phyloP scores from a whole-genome alignment of 2,888 invertebrate species.

The Baronia brevicornis region DNA sequence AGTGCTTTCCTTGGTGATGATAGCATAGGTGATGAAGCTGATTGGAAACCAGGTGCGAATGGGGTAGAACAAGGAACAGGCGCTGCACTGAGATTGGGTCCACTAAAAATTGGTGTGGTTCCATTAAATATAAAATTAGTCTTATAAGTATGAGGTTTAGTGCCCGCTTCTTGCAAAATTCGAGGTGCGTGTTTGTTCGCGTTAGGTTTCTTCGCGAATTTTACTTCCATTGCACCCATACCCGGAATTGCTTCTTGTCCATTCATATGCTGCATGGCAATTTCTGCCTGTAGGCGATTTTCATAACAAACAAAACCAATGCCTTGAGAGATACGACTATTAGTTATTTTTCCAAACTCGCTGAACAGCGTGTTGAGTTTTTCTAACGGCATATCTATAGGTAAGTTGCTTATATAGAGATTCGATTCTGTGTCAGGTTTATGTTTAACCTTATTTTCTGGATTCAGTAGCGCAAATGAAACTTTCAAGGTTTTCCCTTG shows the following conservation, averaged over 20 bases:
- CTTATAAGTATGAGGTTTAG: slow-evolving; percentile 53
- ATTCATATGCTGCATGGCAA: slow-evolving; percentile 64
- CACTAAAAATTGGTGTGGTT: slow-evolving; percentile 52
- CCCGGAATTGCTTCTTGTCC: slow-evolving; percentile 61
- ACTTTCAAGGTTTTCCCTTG: slow-evolving; percentile 72
- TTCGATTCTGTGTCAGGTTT: slow-evolving; percentile 71
- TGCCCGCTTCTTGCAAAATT: slow-evolving; percentile 45
- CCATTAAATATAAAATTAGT: slow-evolving; percentile 60
- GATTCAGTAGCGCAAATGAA: slow-evolving; percentile 70
- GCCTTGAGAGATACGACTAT: slow-evolving; percentile 69
- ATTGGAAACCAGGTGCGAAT: slow-evolving; percentile 59
- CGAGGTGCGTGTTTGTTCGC: slow-evolving; percentile 58
- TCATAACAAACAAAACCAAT: slow-evolving; percentile 72
- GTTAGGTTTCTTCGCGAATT: slow-evolving; percentile 70
- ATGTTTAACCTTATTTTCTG: slow-evolving; percentile 69
- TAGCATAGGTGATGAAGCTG: slow-evolving; percentile 62
- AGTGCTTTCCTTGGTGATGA: slow-evolving; percentile 70
- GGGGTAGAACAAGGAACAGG: slow-evolving; percentile 56
- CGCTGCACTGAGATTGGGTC: slow-evolving; percentile 50
- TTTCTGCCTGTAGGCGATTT: slow-evolving; percentile 61
- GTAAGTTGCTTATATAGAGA: slow-evolving; percentile 70
- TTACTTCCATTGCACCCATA: slow-evolving; percentile 62
- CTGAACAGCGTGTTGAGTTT: slow-evolving; percentile 61
- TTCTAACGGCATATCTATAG: slow-evolving; percentile 71
- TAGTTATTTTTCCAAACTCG: slow-evolving; percentile 64